Conservation (phyloP, 2,888 invertebrate genomes). For the Ormyrus labotus region DNA sequence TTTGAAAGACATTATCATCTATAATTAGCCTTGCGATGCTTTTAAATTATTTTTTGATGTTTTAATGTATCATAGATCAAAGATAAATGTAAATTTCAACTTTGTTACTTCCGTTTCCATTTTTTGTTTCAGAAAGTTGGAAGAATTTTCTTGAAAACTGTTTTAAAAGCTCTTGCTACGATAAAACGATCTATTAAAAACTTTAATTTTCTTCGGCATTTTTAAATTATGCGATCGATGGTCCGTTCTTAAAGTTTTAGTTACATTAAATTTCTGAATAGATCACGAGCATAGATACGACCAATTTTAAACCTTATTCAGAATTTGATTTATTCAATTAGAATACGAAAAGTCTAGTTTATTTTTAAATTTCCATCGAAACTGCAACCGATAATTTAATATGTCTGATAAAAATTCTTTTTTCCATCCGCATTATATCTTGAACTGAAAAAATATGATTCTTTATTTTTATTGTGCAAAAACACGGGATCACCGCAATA, state of each 20-base stretch:
- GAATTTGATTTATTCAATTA: not conserved
- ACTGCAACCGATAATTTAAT: too few relatives aligned
- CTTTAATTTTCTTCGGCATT: constrained; percentile 8
- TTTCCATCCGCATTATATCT: not conserved
- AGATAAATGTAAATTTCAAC: not conserved
- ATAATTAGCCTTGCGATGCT: too few relatives aligned
- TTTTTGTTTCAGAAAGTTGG: not conserved
- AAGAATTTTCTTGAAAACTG: not conserved
- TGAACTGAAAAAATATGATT: not conserved
- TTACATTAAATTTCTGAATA: not conserved
- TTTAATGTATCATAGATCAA: not conserved
- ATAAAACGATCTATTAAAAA: constrained; percentile 23
- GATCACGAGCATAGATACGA: not conserved
- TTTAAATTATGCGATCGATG: constrained; percentile 17
- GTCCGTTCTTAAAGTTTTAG: constrained; percentile 6
- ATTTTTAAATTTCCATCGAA: not conserved
- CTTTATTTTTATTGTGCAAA: not conserved
- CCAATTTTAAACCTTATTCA: not conserved
- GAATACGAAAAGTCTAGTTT: not conserved
- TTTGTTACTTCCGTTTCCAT: not conserved
- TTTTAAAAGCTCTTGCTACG: not conserved
- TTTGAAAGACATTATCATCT: too few relatives aligned
- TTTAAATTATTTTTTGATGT: too few relatives aligned
- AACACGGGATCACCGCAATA: not conserved
- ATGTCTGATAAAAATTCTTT: not conserved